A percentile compares a stretch with the other conserved stretches of the same genome.
These are phyloP conservation scores for Rhodinocichla rosea DNA, from an alignment of 2,113 vertebrate genomes.

Conservation along the genomic window DNA sequence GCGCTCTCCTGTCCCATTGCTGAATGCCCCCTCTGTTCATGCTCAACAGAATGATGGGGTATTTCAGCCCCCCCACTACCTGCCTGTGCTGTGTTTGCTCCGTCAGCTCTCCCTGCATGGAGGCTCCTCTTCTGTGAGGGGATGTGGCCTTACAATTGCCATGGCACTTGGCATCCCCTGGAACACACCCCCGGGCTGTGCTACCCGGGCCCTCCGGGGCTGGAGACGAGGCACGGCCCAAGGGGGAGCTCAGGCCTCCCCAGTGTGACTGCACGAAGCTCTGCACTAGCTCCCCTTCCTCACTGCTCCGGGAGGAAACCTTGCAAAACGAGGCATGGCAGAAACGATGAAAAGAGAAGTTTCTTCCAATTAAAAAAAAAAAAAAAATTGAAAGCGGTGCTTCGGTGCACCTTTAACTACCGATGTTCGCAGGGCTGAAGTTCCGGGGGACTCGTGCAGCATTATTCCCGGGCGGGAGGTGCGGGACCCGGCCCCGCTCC, in stretches of 20 bases:
- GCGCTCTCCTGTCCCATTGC: rapidly evolving
- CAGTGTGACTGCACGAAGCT: rapidly evolving
- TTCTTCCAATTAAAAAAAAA: too few relatives aligned
- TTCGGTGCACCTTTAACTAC: rapidly evolving
- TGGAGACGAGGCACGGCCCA: neutral
- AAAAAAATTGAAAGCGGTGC: neutral
- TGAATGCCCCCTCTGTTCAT: neutral
- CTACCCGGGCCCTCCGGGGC: rapidly evolving
- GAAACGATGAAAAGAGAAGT: rapidly evolving
- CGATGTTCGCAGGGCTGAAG: rapidly evolving
- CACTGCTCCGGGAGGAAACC: neutral
- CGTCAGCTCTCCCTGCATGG: neutral
- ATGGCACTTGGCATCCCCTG: rapidly evolving
- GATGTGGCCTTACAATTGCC: neutral
- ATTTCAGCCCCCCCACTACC: neutral
- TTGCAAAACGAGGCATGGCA: neutral
- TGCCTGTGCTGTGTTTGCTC: neutral
- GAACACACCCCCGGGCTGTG: neutral
- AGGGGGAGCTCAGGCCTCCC: rapidly evolving
- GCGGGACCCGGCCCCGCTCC: neutral
- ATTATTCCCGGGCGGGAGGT: neutral
- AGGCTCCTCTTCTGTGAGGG: neutral
- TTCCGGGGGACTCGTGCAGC: rapidly evolving
- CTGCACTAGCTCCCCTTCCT: neutral
- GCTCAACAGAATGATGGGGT: rapidly evolving